These are phyloP conservation scores for Zhuqinia jingwanae DNA, from an alignment of 2,888 invertebrate species.

Conservation along the genomic window DNA sequence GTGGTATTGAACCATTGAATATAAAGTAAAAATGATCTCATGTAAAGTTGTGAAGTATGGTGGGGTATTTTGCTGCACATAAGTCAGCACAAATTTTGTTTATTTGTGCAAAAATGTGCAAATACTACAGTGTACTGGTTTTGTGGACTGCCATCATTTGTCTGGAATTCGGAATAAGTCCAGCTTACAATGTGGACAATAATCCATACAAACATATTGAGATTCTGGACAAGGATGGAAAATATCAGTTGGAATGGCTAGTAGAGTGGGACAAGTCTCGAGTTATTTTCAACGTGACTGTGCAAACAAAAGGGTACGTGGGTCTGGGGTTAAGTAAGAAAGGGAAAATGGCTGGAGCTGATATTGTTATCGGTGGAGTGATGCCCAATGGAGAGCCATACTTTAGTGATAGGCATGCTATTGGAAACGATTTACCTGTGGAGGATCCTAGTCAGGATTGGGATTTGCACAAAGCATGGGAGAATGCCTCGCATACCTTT, in stretches of 20 bases:
- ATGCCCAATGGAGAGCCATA: conserved; percentile 8
- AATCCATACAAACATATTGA: conserved; percentile 44
- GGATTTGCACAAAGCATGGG: conserved; percentile 31
- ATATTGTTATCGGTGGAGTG: conserved; percentile 58
- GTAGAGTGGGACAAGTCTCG: conserved; percentile 9
- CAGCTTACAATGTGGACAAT: background rate
- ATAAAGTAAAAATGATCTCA: too few species aligned
- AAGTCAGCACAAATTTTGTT: too few species aligned
- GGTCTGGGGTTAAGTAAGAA: conserved; percentile 37
- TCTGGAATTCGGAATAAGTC: background rate
- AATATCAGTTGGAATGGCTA: conserved; percentile 42
- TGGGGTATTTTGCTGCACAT: too few species aligned
- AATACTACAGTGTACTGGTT: too few species aligned
- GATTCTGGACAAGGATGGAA: conserved; percentile 22
- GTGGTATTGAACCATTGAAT: too few species aligned
- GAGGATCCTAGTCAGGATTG: conserved; percentile 41
- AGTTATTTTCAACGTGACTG: conserved; percentile 47
- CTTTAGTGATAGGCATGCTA: conserved; percentile 44
- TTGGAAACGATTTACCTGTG: conserved; percentile 8
- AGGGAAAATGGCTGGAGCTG: conserved; percentile 58
- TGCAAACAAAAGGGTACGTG: conserved; percentile 29
- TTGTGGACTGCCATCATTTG: background rate
- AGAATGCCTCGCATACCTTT: conserved; percentile 40
- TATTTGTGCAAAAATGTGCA: too few species aligned
- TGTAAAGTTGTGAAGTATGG: too few species aligned